Evolutionary conservation across 2,888 invertebrate genomes (phyloP).

Genomic region (Allolobophora icterica): DNA sequence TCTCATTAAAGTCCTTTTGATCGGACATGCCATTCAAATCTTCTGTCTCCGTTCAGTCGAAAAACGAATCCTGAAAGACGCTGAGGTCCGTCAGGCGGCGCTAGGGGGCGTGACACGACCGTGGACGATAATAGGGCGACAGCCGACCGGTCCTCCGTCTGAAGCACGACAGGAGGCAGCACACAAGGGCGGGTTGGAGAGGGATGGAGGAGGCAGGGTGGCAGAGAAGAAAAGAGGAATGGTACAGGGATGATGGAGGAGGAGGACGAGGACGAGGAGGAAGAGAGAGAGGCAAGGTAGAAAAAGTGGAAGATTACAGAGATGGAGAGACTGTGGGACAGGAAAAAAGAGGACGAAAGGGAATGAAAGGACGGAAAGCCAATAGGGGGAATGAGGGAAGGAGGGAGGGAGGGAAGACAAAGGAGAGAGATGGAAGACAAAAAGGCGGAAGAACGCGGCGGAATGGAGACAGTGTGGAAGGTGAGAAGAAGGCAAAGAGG

Average conservation of each 20-base stretch:
- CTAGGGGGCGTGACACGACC: slow-evolving; percentile 21
- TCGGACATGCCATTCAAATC: background rate
- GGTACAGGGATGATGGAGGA: background rate
- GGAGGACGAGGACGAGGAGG: background rate
- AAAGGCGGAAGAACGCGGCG: no score
- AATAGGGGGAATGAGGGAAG: background rate
- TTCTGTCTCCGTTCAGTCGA: background rate
- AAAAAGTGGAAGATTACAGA: background rate
- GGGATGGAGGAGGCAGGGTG: background rate
- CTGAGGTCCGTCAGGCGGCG: background rate
- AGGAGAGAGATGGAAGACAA: background rate
- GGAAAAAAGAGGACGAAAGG: background rate
- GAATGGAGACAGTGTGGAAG: no score
- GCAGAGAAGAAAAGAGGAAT: background rate
- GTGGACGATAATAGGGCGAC: slow-evolving; percentile 13
- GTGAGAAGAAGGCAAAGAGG: no score
- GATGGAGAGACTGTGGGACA: background rate
- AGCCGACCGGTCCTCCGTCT: background rate
- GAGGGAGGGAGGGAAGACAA: no score
- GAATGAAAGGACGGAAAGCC: background rate
- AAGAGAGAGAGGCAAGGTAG: background rate
- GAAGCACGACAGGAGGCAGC: slow-evolving; percentile 9
- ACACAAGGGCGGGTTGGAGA: background rate
- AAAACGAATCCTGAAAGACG: slow-evolving; percentile 26
- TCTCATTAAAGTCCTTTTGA: slow-evolving; percentile 22